phyloP scores from a whole-genome alignment of 1,140 invertebrate species.

The roundworm (Caenorhabditis elegans) region WBcel235 BX284603.4:6720001-6720500 shows the following conservation, averaged over 20 bases:
- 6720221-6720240: background rate
- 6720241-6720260: slow-evolving; percentile 5
- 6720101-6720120: background rate
- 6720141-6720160: background rate
- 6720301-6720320: slow-evolving; percentile 1
- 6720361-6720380: background rate
- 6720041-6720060: background rate
- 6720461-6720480: no score
- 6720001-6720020: background rate
- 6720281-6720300: background rate
- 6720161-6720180: background rate
- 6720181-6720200: background rate
- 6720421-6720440: no score
- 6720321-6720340: background rate
- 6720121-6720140: background rate
- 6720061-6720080: background rate
- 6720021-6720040: background rate
- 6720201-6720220: background rate
- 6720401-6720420: no score
- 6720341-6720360: background rate
- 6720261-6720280: slow-evolving; percentile 4
- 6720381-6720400: background rate
- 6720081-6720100: background rate
- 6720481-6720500: no score
- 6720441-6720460: no score